Base-by-base conservation (phyloP, 2,113 vertebrate species). In the Sterrhoptilus dennistouni region DNA sequence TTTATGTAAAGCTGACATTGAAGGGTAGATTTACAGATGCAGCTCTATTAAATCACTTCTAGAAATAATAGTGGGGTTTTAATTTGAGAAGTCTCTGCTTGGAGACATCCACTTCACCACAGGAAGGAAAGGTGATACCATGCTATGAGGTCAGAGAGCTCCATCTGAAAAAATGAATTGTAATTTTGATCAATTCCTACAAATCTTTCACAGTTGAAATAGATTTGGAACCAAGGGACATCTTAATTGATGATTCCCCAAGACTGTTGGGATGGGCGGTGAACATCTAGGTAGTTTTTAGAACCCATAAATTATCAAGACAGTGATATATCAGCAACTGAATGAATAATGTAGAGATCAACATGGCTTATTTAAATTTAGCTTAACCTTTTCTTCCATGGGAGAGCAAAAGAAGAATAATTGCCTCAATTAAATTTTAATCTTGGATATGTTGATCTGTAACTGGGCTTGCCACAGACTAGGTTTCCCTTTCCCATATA, bases 331-430 rank as follows among this genome's bases (percentile, higher is more conserved):
- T 97, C 96, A 96, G 83, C 96, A 93, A 95, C 72, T 59, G 74
- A 93, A 96, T 98, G 96, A 97, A 97, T 97, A 98, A 98, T 97
- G 96, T 81, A 96, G 89, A 91, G 95, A 97, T 96, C 96, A 97
- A 97, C 95, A 94, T 57, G 57, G 93, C 91, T 97, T 97, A 97
- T 97, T 98, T 97, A 97, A 98, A 97, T 97, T 97, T 97, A 96
- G 91, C 89, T 96, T 97, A 98, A 98, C 97, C 97, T 98, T 98
- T 97, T 95, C 95, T 97, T 97, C 96, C 52, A 45, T 94, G 83
- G 89, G 76, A 95, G 44, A 96, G 92, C 7, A 40, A 90, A 88
- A 94, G 94, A 97, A 98, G 96, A 98, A 97, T 97, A 97, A 98
- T 97, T 97, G 93, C 91, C 88, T 98, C 94, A 97, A 97, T 98